Conservation (phyloP, 2,797 vertebrate genomes). For the Bovichtus variegatus region DNA sequence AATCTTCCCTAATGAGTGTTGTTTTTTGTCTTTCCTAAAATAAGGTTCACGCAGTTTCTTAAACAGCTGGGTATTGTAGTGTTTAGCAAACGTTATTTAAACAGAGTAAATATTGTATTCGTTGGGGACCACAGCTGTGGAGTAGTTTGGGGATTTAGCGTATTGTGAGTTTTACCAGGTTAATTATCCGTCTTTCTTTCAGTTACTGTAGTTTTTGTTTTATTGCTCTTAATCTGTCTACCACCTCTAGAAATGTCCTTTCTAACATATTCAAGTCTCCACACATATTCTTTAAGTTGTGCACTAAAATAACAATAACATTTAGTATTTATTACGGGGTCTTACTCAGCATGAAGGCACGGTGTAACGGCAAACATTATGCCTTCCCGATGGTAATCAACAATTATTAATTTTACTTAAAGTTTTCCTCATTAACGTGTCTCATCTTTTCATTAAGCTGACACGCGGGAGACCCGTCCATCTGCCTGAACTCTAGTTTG, state of each 20-base stretch:
- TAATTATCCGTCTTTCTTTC: constrained; percentile 1
- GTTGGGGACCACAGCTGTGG: neutral
- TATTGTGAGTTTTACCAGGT: neutral
- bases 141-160: too few relatives aligned
- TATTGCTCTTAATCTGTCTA: neutral
- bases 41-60: too few relatives aligned
- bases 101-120: neutral
- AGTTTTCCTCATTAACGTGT: neutral
- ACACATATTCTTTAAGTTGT: too few relatives aligned
- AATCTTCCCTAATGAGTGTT: too few relatives aligned
- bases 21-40: too few relatives aligned
- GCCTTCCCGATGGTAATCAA: neutral
- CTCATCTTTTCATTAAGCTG: neutral
- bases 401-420: neutral
- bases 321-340: too few relatives aligned
- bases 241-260: too few relatives aligned
- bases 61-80: neutral
- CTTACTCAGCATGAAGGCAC: neutral
- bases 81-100: neutral
- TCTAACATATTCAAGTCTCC: too few relatives aligned
- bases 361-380: neutral
- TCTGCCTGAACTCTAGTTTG: neutral
- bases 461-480: neutral
- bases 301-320: too few relatives aligned
- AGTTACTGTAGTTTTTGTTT: neutral